phyloP scores from a whole-genome alignment of 2,797 vertebrate species.

The Hafferia zeledoni region DNA sequence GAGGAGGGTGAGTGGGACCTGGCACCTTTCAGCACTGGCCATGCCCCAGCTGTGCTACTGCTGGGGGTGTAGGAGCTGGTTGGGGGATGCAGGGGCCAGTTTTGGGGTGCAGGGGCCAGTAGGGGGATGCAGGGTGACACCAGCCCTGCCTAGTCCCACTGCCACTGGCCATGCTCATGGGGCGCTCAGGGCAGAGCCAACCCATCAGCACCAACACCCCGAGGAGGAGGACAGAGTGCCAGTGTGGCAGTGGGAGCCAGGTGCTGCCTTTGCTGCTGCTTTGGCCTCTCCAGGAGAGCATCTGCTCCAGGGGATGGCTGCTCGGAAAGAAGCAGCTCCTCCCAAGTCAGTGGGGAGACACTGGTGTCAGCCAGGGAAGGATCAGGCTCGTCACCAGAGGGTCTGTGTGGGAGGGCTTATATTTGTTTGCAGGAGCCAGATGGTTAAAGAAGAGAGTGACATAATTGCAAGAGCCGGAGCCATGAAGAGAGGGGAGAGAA shows the following conservation, averaged over 20 bases:
- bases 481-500: neutral
- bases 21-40: accelerated
- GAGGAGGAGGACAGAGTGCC: accelerated
- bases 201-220: accelerated
- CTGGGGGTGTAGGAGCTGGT: accelerated
- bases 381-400: conserved; percentile 33
- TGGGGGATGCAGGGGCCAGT: too few relatives aligned
- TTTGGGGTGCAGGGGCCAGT: accelerated
- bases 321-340: accelerated
- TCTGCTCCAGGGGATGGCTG: neutral
- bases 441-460: conserved; percentile 56
- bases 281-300: neutral
- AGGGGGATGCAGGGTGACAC: neutral
- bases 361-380: conserved; percentile 21
- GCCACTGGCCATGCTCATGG: accelerated
- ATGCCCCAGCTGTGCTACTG: accelerated
- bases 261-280: neutral
- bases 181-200: neutral
- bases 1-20: accelerated
- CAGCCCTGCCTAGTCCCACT: accelerated
- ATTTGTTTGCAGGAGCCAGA: conserved; percentile 63
- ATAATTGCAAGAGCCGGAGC: conserved; percentile 22
- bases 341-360: neutral
- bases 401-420: conserved; percentile 59
- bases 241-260: accelerated